Evolutionary conservation across 2,888 invertebrate genomes (phyloP).

Genomic region (Chrysolina haemoptera): DNA sequence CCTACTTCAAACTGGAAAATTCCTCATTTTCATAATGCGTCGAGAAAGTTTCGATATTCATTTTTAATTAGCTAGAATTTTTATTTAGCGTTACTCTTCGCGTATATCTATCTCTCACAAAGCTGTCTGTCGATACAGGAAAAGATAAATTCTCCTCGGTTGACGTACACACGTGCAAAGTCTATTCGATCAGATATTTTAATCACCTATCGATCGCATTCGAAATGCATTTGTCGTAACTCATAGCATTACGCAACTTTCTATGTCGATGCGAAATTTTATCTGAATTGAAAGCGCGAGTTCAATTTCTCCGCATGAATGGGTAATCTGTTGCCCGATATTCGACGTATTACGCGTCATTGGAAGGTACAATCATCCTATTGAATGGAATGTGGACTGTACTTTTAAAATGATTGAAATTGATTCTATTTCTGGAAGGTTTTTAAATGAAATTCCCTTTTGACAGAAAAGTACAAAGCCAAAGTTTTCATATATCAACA

Average conservation of each 20-base stretch:
- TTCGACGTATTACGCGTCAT: background rate
- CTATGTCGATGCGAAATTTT: constrained; percentile 12
- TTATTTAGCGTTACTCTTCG: background rate
- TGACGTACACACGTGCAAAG: constrained; percentile 1
- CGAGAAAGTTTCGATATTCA: constrained; percentile 17
- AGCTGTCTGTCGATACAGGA: constrained; percentile 25
- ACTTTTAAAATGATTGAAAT: too few species aligned
- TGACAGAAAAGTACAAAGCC: too few species aligned
- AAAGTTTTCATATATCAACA: too few species aligned
- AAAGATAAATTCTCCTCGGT: constrained; percentile 17
- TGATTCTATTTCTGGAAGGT: too few species aligned
- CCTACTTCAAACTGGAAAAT: background rate
- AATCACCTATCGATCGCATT: constrained; percentile 4
- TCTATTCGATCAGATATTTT: constrained; percentile 20
- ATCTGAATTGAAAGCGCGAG: constrained; percentile 23
- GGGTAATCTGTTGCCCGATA: constrained; percentile 12
- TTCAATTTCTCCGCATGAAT: constrained; percentile 29
- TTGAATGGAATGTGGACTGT: too few species aligned
- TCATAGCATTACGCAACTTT: constrained; percentile 15
- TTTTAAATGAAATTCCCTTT: too few species aligned
- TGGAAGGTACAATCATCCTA: background rate
- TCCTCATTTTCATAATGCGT: background rate
- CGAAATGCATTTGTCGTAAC: background rate
- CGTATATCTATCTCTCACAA: background rate
- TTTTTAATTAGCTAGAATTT: constrained; percentile 6